phyloP scores from a whole-genome alignment of 2,888 invertebrate species.

The Spodoptera littoralis region DNA sequence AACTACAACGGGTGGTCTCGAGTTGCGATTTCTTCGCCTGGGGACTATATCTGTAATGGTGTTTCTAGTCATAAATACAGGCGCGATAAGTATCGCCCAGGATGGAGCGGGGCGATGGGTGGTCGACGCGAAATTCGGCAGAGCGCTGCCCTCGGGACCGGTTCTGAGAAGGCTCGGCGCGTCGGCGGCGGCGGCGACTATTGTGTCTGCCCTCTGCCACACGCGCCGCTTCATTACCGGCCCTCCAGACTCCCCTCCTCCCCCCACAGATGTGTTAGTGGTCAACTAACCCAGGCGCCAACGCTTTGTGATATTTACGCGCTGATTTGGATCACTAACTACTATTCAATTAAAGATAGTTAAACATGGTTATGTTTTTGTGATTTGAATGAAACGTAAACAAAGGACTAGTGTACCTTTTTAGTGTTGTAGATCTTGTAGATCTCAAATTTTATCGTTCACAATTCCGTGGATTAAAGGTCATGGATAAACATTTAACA shows the following conservation, averaged over 20 bases:
- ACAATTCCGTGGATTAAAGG: not conserved
- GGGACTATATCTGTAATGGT: conserved; percentile 71
- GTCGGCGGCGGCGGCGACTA: conserved; percentile 78
- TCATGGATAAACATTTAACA: not conserved
- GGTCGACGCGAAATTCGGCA: conserved; percentile 88
- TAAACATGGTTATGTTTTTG: conserved; percentile 10
- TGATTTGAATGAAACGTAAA: no score
- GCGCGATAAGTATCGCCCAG: conserved; percentile 83
- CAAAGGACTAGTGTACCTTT: no score
- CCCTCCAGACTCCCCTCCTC: conserved; percentile 59
- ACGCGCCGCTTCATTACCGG: conserved; percentile 81
- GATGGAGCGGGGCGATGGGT: conserved; percentile 78
- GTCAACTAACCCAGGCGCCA: conserved; percentile 68
- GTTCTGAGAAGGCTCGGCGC: conserved; percentile 83
- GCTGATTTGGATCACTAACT: conserved; percentile 50
- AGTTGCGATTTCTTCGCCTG: conserved; percentile 70
- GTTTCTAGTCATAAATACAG: conserved; percentile 85
- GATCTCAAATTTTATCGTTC: no score
- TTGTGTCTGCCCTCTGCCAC: conserved; percentile 85
- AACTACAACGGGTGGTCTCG: conserved; percentile 75
- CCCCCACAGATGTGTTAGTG: conserved; percentile 52
- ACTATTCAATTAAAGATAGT: conserved; percentile 38
- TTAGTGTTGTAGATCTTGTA: no score
- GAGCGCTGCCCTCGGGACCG: conserved; percentile 82
- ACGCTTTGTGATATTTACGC: conserved; percentile 60